A percentile compares a stretch with the other conserved stretches of the same genome.
These are phyloP conservation scores for Fratercula arctica DNA, from an alignment of 2,797 vertebrate species.

Conservation along the genomic window DNA sequence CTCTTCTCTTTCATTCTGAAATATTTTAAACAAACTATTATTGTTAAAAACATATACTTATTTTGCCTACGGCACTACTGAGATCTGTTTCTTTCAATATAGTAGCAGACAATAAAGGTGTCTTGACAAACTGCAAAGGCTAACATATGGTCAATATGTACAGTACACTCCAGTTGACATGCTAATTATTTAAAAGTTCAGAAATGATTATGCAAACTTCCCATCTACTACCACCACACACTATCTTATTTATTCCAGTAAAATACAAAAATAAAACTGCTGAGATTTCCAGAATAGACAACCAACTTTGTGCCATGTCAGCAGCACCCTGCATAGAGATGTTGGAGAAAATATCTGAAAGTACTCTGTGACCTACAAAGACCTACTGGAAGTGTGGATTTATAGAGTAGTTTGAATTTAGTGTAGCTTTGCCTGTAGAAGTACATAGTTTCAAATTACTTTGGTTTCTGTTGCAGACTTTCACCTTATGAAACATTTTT, in stretches of 20 bases:
- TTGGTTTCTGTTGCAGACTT: neutral
- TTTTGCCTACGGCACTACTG: neutral
- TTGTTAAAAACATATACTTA: neutral
- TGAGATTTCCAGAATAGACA: neutral
- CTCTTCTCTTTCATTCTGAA: neutral
- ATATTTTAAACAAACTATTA: neutral
- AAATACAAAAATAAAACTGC: neutral
- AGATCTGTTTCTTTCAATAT: neutral
- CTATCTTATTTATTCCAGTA: neutral
- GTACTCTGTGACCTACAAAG: neutral
- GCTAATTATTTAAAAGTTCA: neutral
- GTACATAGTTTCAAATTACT: neutral
- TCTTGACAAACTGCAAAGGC: neutral
- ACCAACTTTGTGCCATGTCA: neutral
- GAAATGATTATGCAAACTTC: neutral
- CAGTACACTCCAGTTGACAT: neutral
- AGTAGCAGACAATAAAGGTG: neutral
- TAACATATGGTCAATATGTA: neutral
- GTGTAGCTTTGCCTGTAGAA: neutral
- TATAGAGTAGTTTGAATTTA: neutral
- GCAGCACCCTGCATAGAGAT: neutral
- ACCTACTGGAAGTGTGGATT: neutral
- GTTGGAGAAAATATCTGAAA: neutral
- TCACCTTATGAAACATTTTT: neutral
- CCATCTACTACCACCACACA: neutral